A percentile compares a stretch with the other conserved stretches of the same genome.
Evolutionary conservation across 2,888 invertebrate species (phyloP).

Genomic region (Cephus nigrinus): DNA sequence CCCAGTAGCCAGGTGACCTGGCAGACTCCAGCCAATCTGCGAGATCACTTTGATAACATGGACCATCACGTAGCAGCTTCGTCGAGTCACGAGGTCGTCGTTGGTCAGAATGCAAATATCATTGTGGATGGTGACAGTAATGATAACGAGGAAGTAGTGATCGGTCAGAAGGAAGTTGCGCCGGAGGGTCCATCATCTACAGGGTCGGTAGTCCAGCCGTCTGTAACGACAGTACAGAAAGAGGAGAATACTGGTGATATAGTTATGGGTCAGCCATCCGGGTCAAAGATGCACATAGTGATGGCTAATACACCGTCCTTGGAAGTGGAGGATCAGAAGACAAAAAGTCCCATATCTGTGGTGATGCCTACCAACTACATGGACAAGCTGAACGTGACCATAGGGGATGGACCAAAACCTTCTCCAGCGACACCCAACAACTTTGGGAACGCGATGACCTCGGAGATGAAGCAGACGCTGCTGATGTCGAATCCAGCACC

Average conservation of each 20-base stretch:
- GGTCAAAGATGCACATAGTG: constrained; percentile 48
- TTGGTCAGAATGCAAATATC: constrained; percentile 52
- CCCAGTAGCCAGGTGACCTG: constrained; percentile 47
- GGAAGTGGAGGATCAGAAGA: constrained; percentile 19
- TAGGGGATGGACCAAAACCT: constrained; percentile 1
- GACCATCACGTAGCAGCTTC: constrained; percentile 45
- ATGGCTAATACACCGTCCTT: constrained; percentile 43
- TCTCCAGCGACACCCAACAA: not conserved
- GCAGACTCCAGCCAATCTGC: constrained; percentile 43
- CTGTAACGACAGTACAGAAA: constrained; percentile 1
- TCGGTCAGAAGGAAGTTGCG: constrained; percentile 45
- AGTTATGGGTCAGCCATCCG: constrained; percentile 1
- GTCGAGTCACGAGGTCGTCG: constrained; percentile 47
- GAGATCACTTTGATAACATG: constrained; percentile 17
- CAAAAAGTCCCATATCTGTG: constrained; percentile 41
- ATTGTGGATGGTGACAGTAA: constrained; percentile 51
- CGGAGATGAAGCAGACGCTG: constrained; percentile 14
- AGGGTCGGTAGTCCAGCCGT: constrained; percentile 2
- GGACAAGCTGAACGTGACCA: constrained; percentile 19
- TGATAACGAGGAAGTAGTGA: constrained; percentile 46
- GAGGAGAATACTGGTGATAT: constrained; percentile 11
- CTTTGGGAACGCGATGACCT: constrained; percentile 1
- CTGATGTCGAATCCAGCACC: constrained; percentile 25
- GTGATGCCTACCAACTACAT: constrained; percentile 50
- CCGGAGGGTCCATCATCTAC: constrained; percentile 23